A percentile compares a stretch with the other conserved stretches of the same genome.
Conservation (phyloP, 2,888 invertebrate genomes). For the Protodeltote pygarga region DNA sequence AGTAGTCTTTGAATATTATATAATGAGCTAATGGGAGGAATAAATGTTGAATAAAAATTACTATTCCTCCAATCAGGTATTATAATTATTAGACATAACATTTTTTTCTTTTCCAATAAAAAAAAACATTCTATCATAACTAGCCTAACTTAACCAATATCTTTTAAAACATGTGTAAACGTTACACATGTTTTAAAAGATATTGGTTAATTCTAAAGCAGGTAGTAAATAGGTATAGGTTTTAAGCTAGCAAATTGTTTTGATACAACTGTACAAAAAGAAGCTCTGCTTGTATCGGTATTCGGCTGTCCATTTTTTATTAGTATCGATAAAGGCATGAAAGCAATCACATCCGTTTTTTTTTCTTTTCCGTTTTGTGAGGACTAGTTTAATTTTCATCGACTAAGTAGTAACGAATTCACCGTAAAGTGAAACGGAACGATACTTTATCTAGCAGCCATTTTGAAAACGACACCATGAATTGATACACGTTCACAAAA, state of each 20-base stretch:
- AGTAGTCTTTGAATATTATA: too few species aligned
- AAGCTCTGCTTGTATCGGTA: constrained; percentile 26
- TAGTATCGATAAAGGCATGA: constrained; percentile 54
- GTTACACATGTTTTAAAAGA: too few species aligned
- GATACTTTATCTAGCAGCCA: constrained; percentile 43
- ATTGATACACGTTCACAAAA: constrained; percentile 45
- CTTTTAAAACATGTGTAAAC: too few species aligned
- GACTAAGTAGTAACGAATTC: constrained; percentile 59
- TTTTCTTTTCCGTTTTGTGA: constrained; percentile 56
- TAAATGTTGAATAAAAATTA: too few species aligned
- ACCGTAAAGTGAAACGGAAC: constrained; percentile 58
- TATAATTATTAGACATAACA: too few species aligned
- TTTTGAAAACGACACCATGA: constrained; percentile 45
- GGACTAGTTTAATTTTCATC: constrained; percentile 53
- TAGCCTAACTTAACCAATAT: too few species aligned
- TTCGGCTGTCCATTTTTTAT: constrained; percentile 49
- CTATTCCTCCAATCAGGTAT: too few species aligned
- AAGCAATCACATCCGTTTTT: constrained; percentile 62
- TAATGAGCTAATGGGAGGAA: too few species aligned
- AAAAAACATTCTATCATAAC: too few species aligned
- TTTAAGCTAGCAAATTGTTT: background rate
- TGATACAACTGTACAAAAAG: constrained; percentile 9
- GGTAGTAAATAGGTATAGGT: too few species aligned
- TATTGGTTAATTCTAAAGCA: too few species aligned
- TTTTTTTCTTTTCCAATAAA: too few species aligned